phyloP scores from a whole-genome alignment of 1,140 invertebrate genomes.

The Polypedilum vanderplanki region DNA sequence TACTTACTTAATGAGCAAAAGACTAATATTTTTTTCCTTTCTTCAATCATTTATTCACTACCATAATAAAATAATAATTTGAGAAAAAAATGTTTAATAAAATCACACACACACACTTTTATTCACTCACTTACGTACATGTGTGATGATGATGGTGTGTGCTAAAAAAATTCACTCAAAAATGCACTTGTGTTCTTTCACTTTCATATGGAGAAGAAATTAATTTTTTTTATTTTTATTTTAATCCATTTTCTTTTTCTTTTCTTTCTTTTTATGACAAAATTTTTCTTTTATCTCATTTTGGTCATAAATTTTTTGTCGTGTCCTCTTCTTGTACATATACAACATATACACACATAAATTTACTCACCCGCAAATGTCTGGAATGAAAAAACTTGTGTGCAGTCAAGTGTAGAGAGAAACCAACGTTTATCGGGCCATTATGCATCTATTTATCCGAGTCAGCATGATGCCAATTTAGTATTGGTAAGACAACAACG shows the following conservation, averaged over 20 bases:
- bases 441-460: conserved; percentile 15
- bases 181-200: no score
- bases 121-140: no score
- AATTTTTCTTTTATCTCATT: background rate
- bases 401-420: background rate
- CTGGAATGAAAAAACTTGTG: background rate
- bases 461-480: conserved; percentile 23
- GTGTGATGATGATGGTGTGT: no score
- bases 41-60: no score
- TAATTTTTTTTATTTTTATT: conserved; percentile 1
- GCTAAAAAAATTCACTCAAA: no score
- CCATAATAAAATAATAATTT: no score
- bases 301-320: no score
- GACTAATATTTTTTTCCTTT: no score
- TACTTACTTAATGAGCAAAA: no score
- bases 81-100: no score
- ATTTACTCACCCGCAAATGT: background rate
- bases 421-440: conserved; percentile 6
- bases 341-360: background rate
- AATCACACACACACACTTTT: no score
- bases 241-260: background rate
- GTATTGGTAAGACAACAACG: conserved; percentile 36
- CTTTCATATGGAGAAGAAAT: background rate
- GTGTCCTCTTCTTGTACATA: no score
- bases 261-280: background rate